Evolutionary conservation across 92 coral and sea anemone genomes (phyloP).

Genomic region (Siderastrea siderea): DNA sequence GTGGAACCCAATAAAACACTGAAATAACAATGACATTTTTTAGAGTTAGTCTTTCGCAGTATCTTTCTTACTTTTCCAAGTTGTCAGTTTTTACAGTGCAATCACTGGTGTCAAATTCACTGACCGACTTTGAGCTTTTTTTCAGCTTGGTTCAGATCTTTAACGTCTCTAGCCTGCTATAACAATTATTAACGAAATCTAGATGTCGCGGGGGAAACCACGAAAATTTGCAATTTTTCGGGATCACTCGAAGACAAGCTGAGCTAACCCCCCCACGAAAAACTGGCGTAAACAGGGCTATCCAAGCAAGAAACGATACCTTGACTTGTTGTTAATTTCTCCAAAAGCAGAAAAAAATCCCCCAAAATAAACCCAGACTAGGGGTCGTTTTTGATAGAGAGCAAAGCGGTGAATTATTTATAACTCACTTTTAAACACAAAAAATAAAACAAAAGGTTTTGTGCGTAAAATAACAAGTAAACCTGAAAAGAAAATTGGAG

Average conservation of each 20-base stretch:
- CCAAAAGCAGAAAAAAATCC: not conserved
- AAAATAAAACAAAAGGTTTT: not conserved
- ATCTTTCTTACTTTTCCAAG: not conserved
- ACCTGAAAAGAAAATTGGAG: not conserved
- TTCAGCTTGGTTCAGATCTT: not conserved
- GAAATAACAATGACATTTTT: not conserved
- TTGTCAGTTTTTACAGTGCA: not conserved
- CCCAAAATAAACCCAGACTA: too few species aligned
- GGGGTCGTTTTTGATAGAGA: slow-evolving; percentile 9
- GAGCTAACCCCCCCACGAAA: not conserved
- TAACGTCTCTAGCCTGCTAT: not conserved
- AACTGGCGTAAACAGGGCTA: not conserved
- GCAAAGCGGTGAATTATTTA: slow-evolving; percentile 34
- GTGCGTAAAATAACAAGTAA: not conserved
- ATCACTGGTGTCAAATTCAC: not conserved
- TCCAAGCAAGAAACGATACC: not conserved
- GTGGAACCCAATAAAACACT: not conserved
- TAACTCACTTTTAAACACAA: slow-evolving; percentile 12
- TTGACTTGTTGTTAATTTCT: too few species aligned
- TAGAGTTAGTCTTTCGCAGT: not conserved
- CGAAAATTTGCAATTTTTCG: slow-evolving; percentile 1
- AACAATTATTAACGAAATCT: slow-evolving; percentile 7
- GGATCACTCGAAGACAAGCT: not conserved
- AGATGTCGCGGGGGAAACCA: not conserved
- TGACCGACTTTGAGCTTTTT: not conserved